Percentiles rank a stretch among this genome's conserved stretches.
phyloP scores from a whole-genome alignment of 2,113 vertebrate species.

The Benitochromis conjunctus region DNA sequence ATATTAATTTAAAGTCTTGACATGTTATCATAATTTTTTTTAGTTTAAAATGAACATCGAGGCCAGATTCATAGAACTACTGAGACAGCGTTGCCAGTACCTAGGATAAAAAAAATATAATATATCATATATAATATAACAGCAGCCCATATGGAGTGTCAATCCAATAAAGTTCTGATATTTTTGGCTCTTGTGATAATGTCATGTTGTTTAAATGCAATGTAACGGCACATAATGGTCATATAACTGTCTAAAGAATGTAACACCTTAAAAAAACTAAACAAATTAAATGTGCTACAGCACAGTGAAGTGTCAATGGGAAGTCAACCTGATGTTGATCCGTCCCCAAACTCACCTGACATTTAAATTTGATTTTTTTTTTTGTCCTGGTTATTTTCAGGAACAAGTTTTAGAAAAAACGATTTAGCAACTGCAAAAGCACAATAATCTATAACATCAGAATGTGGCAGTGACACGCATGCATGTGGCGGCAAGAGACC shows the following conservation, averaged over 20 bases:
- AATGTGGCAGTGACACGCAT: background rate
- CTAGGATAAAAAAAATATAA: background rate
- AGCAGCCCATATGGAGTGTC: too few relatives aligned
- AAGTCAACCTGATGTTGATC: too few relatives aligned
- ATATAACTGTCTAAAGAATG: background rate
- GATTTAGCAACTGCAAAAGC: background rate
- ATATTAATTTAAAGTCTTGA: background rate
- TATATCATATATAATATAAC: background rate
- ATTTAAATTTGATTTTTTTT: constrained; percentile 42
- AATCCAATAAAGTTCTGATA: rapidly evolving
- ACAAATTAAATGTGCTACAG: background rate
- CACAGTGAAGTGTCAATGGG: background rate
- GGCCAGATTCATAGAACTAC: background rate
- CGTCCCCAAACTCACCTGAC: constrained; percentile 39
- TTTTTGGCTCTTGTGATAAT: background rate
- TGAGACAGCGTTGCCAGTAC: background rate
- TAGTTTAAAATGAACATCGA: background rate
- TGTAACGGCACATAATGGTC: background rate
- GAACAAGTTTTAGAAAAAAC: background rate
- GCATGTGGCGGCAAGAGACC: background rate
- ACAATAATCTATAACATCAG: background rate
- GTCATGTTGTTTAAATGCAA: background rate
- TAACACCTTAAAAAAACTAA: background rate
- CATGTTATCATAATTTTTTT: background rate
- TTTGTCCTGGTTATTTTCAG: constrained; percentile 17